Conservation (phyloP, 2,797 vertebrate genomes). For the Bradypus variegatus region DNA sequence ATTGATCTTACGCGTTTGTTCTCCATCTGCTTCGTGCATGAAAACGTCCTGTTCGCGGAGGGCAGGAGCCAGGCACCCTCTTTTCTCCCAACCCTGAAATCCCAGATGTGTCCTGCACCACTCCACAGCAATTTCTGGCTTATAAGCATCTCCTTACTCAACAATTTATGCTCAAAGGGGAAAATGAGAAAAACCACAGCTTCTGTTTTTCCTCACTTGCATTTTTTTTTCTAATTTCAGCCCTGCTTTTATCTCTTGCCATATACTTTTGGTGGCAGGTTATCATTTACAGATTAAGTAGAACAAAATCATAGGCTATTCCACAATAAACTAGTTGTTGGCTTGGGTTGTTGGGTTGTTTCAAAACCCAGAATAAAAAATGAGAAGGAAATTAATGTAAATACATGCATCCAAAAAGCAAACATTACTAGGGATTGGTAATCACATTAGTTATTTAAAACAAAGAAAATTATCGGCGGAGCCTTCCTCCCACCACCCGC, state of each 20-base stretch:
- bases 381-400: conserved; percentile 45
- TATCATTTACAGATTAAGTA: conserved; percentile 66
- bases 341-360: conserved; percentile 26
- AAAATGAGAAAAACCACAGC: conserved; percentile 69
- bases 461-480: conserved; percentile 19
- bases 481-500: neutral
- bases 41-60: conserved; percentile 30
- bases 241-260: conserved; percentile 67
- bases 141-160: conserved; percentile 76
- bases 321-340: conserved; percentile 46
- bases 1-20: conserved; percentile 49
- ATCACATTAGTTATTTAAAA: conserved; percentile 40
- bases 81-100: conserved; percentile 56
- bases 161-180: conserved; percentile 70
- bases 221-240: conserved; percentile 54
- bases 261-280: conserved; percentile 56
- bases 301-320: conserved; percentile 39
- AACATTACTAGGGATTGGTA: conserved; percentile 19
- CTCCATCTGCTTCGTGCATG: conserved; percentile 19
- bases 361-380: conserved; percentile 37
- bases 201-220: conserved; percentile 50
- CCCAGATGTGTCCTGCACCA: conserved; percentile 62
- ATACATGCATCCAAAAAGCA: conserved; percentile 36
- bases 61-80: conserved; percentile 33
- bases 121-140: conserved; percentile 73